Conservation (phyloP, 2,888 invertebrate genomes). For the Xiphydria camelus region DNA sequence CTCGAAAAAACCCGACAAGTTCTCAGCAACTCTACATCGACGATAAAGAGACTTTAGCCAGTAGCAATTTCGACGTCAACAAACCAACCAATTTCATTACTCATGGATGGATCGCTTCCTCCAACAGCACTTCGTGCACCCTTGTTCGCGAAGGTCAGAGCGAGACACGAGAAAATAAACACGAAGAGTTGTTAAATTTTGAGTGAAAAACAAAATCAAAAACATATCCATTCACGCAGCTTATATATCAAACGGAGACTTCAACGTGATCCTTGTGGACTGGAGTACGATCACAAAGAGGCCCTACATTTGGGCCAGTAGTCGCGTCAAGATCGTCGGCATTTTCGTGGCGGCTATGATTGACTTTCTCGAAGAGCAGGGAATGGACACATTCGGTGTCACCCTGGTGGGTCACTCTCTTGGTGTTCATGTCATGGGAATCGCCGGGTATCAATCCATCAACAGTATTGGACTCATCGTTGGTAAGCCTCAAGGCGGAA, state of each 20-base stretch:
- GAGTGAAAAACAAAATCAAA: neutral
- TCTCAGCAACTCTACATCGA: neutral
- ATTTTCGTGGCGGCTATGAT: constrained; percentile 5
- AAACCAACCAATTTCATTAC: constrained; percentile 2
- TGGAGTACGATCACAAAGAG: constrained; percentile 1
- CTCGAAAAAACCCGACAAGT: constrained; percentile 19
- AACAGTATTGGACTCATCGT: constrained; percentile 1
- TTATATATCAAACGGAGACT: constrained; percentile 3
- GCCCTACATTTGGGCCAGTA: neutral
- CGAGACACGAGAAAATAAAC: neutral
- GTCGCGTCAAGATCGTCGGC: neutral
- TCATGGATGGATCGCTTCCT: constrained; percentile 6
- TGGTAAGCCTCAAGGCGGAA: neutral
- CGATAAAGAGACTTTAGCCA: neutral
- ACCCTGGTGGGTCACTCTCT: constrained; percentile 4
- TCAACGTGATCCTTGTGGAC: constrained; percentile 11
- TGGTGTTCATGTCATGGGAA: constrained; percentile 6
- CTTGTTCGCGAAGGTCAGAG: constrained; percentile 5
- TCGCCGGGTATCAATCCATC: neutral
- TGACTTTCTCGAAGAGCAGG: neutral
- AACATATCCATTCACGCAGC: no score
- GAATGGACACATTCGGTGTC: neutral
- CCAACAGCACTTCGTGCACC: neutral
- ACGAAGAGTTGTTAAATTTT: neutral
- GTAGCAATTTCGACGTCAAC: constrained; percentile 5